Conservation (phyloP, 2,888 invertebrate species). For the Drosophila dives region DNA sequence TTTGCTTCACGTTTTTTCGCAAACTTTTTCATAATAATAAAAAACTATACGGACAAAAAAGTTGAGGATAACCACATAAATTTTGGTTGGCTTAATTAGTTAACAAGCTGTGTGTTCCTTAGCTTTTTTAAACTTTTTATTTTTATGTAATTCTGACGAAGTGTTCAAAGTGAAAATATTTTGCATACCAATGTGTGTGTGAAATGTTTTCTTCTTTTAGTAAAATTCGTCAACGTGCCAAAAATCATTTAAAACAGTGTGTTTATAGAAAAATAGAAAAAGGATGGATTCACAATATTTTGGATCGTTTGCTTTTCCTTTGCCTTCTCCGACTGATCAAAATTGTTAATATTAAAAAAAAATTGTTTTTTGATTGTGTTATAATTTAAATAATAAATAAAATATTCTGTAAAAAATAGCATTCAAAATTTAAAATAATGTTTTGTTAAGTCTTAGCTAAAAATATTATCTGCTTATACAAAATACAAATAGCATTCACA, state of each 20-base stretch:
- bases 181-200: slow-evolving; percentile 29
- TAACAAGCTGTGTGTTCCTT: slow-evolving; percentile 13
- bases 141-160: neutral
- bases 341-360: neutral
- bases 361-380: neutral
- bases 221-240: neutral
- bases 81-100: slow-evolving; percentile 50
- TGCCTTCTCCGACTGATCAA: neutral
- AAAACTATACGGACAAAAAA: slow-evolving; percentile 47
- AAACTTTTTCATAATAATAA: slow-evolving; percentile 40
- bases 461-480: neutral
- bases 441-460: neutral
- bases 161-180: slow-evolving; percentile 17
- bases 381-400: neutral
- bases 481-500: neutral
- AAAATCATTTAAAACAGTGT: neutral
- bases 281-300: neutral
- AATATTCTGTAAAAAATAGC: neutral
- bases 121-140: neutral
- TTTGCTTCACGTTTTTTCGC: neutral
- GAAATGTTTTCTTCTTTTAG: neutral
- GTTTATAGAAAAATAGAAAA: neutral
- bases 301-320: neutral
- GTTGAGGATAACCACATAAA: slow-evolving; percentile 60
- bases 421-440: neutral